Evolutionary conservation across 2,797 vertebrate species (phyloP), one percentile per base, ranked within the genome.

Genomic region (Oreochromis grahami): DNA sequence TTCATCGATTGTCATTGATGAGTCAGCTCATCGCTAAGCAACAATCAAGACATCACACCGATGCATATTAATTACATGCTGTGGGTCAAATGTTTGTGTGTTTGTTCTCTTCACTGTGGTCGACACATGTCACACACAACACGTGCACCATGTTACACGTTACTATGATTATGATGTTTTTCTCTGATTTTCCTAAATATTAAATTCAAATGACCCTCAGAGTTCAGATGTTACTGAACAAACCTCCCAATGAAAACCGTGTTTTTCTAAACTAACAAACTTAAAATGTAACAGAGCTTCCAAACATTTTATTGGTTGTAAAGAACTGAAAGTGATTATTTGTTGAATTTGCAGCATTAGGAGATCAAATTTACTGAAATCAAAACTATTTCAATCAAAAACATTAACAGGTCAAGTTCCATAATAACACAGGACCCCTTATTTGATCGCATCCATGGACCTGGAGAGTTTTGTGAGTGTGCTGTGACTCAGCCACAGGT

Each of bases 381-480:
- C 51, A 13, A 53, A 53, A 2, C 21, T 4, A 13, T 53, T 53
- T 53, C n/a, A 24, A 53, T 53, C n/a, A 24, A 24, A 53, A 53
- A 53, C 51, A 53, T 53, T 21, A 53, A 53, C 51, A 53, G 0
- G 51, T 53, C 8, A 1, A 9, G 34, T 36, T 53, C 11, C 51
- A 24, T 24, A 53, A 24, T 13, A 24, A 21, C 43, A 15, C 6
- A 24, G 51, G 21, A 53, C 0, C 0, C 51, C 51, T 53, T 24
- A 53, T 53, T 24, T 53, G 6, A 24, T 24, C 4, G 11, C 51
- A 24, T 53, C 51, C 51, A 24, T 53, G 51, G 51, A 53, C 1
- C 51, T 2, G n/a, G 21, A 13, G 51, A 53, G 21, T 53, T 53
- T 53, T 21, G 51, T 52, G 10, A 52, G 50, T 21, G n/a, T 52